Base-by-base conservation (phyloP, 2,113 vertebrate species). In the Monarcha castaneiventris region DNA sequence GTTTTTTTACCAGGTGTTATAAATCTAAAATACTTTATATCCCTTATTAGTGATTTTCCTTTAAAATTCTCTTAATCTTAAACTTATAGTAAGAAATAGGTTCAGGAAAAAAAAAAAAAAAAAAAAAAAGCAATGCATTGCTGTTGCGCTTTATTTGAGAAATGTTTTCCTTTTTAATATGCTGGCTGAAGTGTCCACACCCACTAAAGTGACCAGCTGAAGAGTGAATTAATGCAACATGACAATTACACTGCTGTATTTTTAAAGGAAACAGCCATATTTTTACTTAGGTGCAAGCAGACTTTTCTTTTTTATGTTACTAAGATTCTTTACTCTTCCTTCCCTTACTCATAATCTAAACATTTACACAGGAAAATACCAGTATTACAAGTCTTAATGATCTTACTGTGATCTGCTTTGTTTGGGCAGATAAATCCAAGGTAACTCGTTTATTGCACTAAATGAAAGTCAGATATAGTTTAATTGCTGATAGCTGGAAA, bases 1-100 rank as follows among this genome's bases (percentile, higher is more conserved):
- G 0, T 1, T 27, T 2, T 62, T 56, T 1, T 4, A 20, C 27
- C 32, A 35, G 5, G 10, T 48, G 25, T 13, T 83, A 20, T 87
- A 89, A 87, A 67, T 33, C 14, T 41, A 13, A 23, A 61, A 33
- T 72, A 20, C 15, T 69, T 71, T 66, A 43, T 62, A 75, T 76
- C 37, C 51, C 2, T 80, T 25, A 49, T 49, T 58, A 49, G 21
- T 54, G 9, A 54, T 72, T 72, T 72, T 35, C 10, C 9, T 72
- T 62, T 80, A 44, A 33, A 17, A 20, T 54, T 75, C 13, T 76
- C 18, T 55, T 83, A 71, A 46, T 61, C 22, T 67, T 81, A 44
- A 80, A 76, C 0, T 54, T 59, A 26, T 0, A 23, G 10, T 39
- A 72, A 76, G 25, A 54, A 87, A 25, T 27, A 44, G 6, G 3